phyloP scores from a whole-genome alignment of 2,888 invertebrate genomes.

The Monoplex corrugatus region DNA sequence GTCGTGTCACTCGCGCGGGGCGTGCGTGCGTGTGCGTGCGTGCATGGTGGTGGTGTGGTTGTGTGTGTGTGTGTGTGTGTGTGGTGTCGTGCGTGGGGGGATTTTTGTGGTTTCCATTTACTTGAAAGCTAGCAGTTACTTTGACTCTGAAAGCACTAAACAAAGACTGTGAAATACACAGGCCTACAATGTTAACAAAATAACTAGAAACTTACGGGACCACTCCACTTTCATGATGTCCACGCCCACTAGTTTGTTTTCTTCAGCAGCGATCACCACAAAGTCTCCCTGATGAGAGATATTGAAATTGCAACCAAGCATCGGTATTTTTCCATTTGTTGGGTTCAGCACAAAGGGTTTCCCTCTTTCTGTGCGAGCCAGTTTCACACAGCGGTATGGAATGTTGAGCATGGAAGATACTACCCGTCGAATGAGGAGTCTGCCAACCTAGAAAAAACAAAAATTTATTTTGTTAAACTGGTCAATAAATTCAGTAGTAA shows the following conservation, averaged over 20 bases:
- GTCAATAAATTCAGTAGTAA: too few species aligned
- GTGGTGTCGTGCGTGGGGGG: too few species aligned
- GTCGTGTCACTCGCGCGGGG: too few species aligned
- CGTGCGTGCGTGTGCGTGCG: too few species aligned
- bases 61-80: too few species aligned
- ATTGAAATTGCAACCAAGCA: conserved; percentile 87
- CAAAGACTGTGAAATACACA: too few species aligned
- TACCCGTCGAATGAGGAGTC: conserved; percentile 92
- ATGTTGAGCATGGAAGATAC: conserved; percentile 85
- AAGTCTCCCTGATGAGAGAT: conserved; percentile 95
- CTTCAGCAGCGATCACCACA: conserved; percentile 87
- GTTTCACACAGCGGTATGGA: conserved; percentile 86
- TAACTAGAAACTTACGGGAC: conserved; percentile 73
- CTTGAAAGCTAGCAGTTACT: too few species aligned
- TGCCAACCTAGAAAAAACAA: conserved; percentile 84
- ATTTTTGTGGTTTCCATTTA: too few species aligned
- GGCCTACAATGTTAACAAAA: too few species aligned
- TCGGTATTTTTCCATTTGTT: conserved; percentile 48
- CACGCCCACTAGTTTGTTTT: conserved; percentile 82
- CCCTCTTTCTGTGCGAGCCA: conserved; percentile 81
- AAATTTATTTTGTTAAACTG: too few species aligned
- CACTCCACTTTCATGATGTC: conserved; percentile 94
- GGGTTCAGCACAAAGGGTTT: conserved; percentile 78
- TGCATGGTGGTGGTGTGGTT: too few species aligned
- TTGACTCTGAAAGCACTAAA: too few species aligned